Conservation (phyloP, 2,113 vertebrate genomes). For the Arothron firmamentum region DNA sequence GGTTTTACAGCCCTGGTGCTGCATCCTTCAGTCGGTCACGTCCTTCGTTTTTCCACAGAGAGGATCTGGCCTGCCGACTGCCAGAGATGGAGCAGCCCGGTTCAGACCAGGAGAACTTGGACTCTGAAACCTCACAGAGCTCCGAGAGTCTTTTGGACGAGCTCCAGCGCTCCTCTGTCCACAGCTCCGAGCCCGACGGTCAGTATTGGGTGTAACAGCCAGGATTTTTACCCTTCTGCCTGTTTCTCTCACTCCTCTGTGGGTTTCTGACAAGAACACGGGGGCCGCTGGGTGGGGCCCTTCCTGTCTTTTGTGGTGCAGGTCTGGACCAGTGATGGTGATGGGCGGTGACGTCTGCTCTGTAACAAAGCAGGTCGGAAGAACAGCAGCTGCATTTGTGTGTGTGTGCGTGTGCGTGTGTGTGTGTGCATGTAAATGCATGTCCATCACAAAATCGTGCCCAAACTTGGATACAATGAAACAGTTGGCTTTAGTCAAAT, state of each 20-base stretch:
- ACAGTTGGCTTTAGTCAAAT: slow-evolving; percentile 14
- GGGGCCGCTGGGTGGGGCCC: slow-evolving; percentile 55
- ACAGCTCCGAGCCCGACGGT: slow-evolving; percentile 81
- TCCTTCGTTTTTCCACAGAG: slow-evolving; percentile 66
- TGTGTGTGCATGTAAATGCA: slow-evolving; percentile 39
- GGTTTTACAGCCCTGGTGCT: no score
- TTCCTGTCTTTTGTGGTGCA: slow-evolving; percentile 73
- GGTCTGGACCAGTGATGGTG: slow-evolving; percentile 77
- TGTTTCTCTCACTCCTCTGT: slow-evolving; percentile 41
- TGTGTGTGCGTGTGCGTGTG: slow-evolving; percentile 42
- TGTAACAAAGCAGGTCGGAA: slow-evolving; percentile 74
- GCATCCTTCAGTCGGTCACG: background rate
- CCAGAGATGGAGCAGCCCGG: slow-evolving; percentile 92
- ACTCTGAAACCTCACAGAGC: slow-evolving; percentile 91
- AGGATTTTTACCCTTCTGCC: slow-evolving; percentile 13
- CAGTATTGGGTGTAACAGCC: slow-evolving; percentile 76
- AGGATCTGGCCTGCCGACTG: slow-evolving; percentile 89
- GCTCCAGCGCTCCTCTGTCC: slow-evolving; percentile 59
- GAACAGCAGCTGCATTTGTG: slow-evolving; percentile 43
- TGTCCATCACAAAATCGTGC: slow-evolving; percentile 40
- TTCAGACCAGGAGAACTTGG: slow-evolving; percentile 92
- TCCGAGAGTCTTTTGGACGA: slow-evolving; percentile 93
- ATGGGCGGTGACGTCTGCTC: slow-evolving; percentile 70
- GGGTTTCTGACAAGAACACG: slow-evolving; percentile 57
- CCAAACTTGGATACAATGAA: slow-evolving; percentile 3